Conservation (phyloP, 2,797 vertebrate genomes). For the Chaetodon trifasciatus region DNA sequence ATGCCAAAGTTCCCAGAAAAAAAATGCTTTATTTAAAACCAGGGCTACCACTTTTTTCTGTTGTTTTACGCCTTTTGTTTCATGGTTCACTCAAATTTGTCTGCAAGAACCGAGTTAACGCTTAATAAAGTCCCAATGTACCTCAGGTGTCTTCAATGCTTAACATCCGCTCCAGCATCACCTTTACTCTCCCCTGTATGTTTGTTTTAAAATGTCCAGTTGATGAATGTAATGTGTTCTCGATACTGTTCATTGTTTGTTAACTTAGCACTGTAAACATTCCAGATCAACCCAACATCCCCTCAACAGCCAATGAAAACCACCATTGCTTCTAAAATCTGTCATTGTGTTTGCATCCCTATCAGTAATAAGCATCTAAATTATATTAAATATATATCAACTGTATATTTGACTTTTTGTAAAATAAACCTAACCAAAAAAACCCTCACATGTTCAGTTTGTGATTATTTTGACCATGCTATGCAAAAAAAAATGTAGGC, state of each 20-base stretch:
- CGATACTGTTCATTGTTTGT: conserved; percentile 85
- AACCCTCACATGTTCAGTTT: neutral
- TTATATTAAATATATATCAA: conserved; percentile 84
- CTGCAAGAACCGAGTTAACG: conserved; percentile 51
- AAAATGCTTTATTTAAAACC: conserved; percentile 29
- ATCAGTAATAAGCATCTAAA: conserved; percentile 82
- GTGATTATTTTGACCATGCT: neutral
- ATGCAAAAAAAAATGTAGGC: neutral
- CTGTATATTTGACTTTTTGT: conserved; percentile 86
- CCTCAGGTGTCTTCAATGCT: conserved; percentile 56
- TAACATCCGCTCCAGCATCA: conserved; percentile 24
- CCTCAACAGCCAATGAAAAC: conserved; percentile 54
- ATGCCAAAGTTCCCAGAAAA: conserved; percentile 29
- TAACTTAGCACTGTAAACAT: conserved; percentile 86
- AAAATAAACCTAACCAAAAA: conserved; percentile 85
- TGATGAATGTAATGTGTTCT: conserved; percentile 79
- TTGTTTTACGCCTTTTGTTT: conserved; percentile 25
- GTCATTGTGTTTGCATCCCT: conserved; percentile 69
- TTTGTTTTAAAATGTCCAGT: conserved; percentile 66
- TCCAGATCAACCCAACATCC: conserved; percentile 59
- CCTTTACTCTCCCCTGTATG: conserved; percentile 16
- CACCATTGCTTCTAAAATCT: conserved; percentile 68
- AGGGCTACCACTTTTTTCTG: conserved; percentile 23
- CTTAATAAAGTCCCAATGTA: conserved; percentile 36
- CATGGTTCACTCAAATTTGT: conserved; percentile 37